These are phyloP conservation scores for Loris lydekkerianus DNA, from an alignment of 2,797 vertebrate species.

Conservation along the genomic window DNA sequence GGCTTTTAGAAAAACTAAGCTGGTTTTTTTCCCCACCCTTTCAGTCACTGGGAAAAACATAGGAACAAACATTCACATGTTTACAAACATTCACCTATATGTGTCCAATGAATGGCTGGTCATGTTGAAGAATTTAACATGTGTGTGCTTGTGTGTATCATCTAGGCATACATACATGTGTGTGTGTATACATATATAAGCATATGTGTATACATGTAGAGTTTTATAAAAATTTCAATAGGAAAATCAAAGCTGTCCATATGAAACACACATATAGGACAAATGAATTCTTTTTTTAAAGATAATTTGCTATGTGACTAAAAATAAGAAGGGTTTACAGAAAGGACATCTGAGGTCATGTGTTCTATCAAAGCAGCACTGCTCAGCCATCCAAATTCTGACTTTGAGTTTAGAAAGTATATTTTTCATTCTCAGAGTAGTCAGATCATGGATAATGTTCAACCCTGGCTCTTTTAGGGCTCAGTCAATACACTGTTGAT, in stretches of 20 bases:
- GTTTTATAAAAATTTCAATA: neutral
- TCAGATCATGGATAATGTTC: neutral
- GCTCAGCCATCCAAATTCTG: neutral
- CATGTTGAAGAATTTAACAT: neutral
- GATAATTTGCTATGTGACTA: accelerated
- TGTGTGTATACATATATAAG: neutral
- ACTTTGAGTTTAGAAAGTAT: neutral
- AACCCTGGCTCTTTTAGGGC: neutral
- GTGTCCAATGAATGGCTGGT: neutral
- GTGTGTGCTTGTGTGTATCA: neutral
- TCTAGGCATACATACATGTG: too few relatives aligned
- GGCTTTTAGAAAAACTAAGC: neutral
- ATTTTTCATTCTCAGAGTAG: neutral
- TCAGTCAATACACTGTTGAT: neutral
- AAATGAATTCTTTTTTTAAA: neutral
- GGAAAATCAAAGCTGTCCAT: neutral
- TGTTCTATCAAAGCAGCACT: neutral
- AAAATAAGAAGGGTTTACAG: conserved; percentile 33
- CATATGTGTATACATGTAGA: neutral
- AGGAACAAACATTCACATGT: neutral
- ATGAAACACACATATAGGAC: neutral
- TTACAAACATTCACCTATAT: neutral
- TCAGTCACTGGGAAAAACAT: neutral
- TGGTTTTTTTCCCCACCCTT: neutral
- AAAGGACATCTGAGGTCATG: neutral